A percentile compares a stretch with the other conserved stretches of the same genome.
Evolutionary conservation across 2,113 vertebrate species (phyloP).

Genomic region (Bettongia penicillata): DNA sequence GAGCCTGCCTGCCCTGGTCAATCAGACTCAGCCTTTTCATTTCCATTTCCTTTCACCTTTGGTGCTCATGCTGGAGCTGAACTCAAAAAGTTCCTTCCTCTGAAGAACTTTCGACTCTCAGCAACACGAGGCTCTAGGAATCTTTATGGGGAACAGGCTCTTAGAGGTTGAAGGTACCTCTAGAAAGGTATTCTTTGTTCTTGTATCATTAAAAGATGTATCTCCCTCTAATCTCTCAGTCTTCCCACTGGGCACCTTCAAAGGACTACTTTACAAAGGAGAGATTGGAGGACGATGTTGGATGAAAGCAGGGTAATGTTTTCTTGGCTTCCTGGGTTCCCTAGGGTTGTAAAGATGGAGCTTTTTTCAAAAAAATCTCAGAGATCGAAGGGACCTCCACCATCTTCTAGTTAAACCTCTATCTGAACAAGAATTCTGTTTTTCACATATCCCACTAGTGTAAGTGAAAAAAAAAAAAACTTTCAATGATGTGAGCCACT

Average conservation of each 20-base stretch:
- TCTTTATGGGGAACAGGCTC: background rate
- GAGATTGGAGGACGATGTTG: background rate
- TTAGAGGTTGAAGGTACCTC: rapidly evolving
- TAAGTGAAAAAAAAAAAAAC: background rate
- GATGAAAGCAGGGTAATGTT: background rate
- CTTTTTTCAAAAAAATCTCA: background rate
- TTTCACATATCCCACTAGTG: background rate
- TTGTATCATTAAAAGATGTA: background rate
- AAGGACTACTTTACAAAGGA: background rate
- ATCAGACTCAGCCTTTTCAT: slow-evolving; percentile 51
- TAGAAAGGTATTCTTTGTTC: background rate
- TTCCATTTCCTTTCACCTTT: slow-evolving; percentile 27
- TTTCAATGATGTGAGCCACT: background rate
- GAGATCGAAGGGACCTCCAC: background rate
- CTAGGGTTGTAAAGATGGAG: background rate
- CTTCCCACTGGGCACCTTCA: background rate
- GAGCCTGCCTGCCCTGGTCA: slow-evolving; percentile 75
- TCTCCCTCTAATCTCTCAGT: background rate
- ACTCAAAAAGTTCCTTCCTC: slow-evolving; percentile 28
- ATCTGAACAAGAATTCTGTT: background rate
- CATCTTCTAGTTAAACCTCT: background rate
- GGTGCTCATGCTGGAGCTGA: background rate
- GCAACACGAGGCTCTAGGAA: background rate
- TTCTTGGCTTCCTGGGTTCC: background rate
- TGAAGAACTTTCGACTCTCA: slow-evolving; percentile 15